Evolutionary conservation across 2,113 vertebrate genomes (phyloP).

Genomic region (Trichechus manatus): DNA sequence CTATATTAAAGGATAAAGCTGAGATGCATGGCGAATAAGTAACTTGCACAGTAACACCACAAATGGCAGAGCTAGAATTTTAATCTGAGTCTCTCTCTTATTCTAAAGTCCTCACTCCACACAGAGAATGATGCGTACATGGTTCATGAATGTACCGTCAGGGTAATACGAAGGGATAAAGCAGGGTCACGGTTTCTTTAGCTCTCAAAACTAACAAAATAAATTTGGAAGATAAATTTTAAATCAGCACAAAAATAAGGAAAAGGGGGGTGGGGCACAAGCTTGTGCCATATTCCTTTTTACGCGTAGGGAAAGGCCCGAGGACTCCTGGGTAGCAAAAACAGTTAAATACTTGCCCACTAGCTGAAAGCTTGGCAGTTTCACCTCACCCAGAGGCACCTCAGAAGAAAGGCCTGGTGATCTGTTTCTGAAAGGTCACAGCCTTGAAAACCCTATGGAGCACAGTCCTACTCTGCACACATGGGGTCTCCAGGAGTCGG

Average conservation of each 20-base stretch:
- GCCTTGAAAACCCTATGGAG: too few relatives aligned
- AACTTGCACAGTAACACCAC: not conserved
- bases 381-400: too few relatives aligned
- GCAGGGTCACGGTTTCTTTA: not conserved
- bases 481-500: too few relatives aligned
- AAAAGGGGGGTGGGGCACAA: not conserved
- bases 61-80: not conserved
- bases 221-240: conserved; percentile 52
- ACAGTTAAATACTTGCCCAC: too few relatives aligned
- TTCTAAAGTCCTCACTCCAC: not conserved
- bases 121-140: not conserved
- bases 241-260: not conserved
- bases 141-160: not conserved
- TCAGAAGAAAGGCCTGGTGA: too few relatives aligned
- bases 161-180: not conserved
- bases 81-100: not conserved
- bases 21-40: not conserved
- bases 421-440: too few relatives aligned
- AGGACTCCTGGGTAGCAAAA: too few relatives aligned
- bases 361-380: too few relatives aligned
- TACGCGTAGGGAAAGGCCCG: not conserved
- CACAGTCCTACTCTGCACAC: too few relatives aligned
- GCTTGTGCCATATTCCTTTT: not conserved
- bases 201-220: conserved; percentile 33
- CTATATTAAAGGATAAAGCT: not conserved